Evolutionary conservation across 2,113 vertebrate species (phyloP).

Genomic region (Martes martes): DNA sequence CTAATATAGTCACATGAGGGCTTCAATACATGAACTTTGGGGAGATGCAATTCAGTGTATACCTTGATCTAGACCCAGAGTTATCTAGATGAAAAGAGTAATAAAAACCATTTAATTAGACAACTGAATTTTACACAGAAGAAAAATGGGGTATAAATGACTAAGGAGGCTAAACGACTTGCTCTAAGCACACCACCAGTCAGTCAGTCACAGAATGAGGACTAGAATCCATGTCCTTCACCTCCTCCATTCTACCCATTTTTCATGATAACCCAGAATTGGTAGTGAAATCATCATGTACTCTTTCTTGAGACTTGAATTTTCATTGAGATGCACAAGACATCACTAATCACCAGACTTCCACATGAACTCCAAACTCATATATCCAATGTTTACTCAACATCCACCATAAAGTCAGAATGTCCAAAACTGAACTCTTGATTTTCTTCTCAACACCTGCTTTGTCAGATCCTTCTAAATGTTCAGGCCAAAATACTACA

Average conservation of each 20-base stretch:
- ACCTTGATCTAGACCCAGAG: background rate
- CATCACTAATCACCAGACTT: background rate
- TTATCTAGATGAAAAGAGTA: background rate
- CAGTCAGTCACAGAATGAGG: background rate
- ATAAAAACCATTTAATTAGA: constrained; percentile 7
- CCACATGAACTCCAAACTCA: background rate
- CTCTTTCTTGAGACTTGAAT: background rate
- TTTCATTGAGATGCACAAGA: background rate
- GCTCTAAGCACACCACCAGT: background rate
- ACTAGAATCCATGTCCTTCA: background rate
- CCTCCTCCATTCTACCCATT: background rate
- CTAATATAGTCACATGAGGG: background rate
- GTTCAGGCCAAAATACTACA: background rate
- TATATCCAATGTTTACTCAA: background rate
- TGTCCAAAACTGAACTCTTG: background rate
- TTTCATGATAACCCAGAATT: background rate
- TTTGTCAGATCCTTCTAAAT: background rate
- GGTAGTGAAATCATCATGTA: background rate
- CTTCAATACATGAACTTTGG: background rate
- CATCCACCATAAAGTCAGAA: background rate
- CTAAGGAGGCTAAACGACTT: background rate
- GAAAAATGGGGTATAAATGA: background rate
- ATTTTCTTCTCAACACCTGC: background rate
- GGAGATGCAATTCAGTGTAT: background rate
- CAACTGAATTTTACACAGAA: background rate